phyloP scores from a whole-genome alignment of 1,140 invertebrate genomes.

The Bombus affinis region DNA sequence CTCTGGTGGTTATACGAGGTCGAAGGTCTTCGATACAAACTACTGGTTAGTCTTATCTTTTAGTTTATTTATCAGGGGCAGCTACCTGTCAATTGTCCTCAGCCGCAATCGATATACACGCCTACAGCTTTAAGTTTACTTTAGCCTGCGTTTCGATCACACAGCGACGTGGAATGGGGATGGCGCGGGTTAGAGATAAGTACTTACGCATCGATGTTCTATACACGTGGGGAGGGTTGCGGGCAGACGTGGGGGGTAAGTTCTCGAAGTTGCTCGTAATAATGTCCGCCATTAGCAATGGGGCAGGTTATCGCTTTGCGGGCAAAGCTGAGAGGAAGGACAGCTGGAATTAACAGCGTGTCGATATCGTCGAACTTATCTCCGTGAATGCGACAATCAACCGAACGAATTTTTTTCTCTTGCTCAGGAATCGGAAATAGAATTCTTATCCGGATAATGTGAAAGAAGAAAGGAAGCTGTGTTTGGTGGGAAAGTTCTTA shows the following conservation, averaged over 20 bases:
- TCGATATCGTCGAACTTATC: conserved; percentile 63
- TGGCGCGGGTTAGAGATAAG: conserved; percentile 52
- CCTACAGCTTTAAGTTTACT: conserved; percentile 46
- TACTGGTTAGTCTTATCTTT: conserved; percentile 50
- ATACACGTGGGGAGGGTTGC: conserved; percentile 50
- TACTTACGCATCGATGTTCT: conserved; percentile 61
- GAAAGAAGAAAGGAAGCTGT: no score
- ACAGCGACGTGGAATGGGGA: not conserved
- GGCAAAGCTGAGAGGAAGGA: conserved; percentile 67
- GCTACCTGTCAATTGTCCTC: conserved; percentile 71
- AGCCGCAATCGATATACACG: conserved; percentile 68
- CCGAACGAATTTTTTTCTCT: not conserved
- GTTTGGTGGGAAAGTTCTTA: not conserved
- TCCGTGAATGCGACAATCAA: conserved; percentile 46
- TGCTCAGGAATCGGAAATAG: not conserved
- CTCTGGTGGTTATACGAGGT: conserved; percentile 19
- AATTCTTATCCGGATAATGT: not conserved
- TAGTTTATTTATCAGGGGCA: conserved; percentile 70
- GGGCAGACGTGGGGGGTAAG: conserved; percentile 44
- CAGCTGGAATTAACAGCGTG: conserved; percentile 75
- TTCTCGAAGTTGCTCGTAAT: conserved; percentile 76
- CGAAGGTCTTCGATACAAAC: conserved; percentile 57
- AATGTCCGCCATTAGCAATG: conserved; percentile 73
- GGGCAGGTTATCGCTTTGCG: conserved; percentile 68
- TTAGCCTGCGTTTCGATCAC: conserved; percentile 35